phyloP scores from a whole-genome alignment of 2,797 vertebrate genomes.

The Pseudochirops cupreus region DNA sequence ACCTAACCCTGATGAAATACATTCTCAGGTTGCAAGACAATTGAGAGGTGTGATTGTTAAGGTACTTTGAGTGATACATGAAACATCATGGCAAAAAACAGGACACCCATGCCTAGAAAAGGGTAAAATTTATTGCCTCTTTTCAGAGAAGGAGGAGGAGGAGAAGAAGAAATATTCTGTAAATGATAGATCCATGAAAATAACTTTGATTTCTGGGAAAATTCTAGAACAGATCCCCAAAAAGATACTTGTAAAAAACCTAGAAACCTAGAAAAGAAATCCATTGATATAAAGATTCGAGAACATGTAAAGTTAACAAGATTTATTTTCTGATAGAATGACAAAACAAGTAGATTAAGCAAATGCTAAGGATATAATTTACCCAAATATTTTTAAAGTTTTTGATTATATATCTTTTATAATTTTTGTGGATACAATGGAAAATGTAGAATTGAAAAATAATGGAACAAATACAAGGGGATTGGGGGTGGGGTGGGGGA shows the following conservation, averaged over 20 bases:
- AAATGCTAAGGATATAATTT: neutral
- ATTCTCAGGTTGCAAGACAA: neutral
- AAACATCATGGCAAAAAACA: neutral
- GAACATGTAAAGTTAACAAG: neutral
- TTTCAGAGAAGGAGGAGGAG: no score
- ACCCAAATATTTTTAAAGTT: neutral
- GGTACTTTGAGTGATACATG: neutral
- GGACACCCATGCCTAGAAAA: neutral
- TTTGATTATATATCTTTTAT: neutral
- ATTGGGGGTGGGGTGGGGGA: no score
- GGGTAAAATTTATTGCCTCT: neutral
- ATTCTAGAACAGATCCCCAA: neutral
- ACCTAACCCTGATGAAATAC: neutral
- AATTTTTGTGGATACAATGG: neutral
- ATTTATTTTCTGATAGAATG: neutral
- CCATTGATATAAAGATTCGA: neutral
- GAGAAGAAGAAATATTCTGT: neutral
- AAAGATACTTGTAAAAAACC: neutral
- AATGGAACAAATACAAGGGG: neutral
- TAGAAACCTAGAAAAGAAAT: neutral
- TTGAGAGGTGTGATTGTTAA: neutral
- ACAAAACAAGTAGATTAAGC: neutral
- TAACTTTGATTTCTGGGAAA: neutral
- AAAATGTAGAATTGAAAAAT: neutral
- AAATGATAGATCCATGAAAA: neutral